Evolutionary conservation across 2,888 invertebrate species (phyloP).

Genomic region (Drosophila longiperda): DNA sequence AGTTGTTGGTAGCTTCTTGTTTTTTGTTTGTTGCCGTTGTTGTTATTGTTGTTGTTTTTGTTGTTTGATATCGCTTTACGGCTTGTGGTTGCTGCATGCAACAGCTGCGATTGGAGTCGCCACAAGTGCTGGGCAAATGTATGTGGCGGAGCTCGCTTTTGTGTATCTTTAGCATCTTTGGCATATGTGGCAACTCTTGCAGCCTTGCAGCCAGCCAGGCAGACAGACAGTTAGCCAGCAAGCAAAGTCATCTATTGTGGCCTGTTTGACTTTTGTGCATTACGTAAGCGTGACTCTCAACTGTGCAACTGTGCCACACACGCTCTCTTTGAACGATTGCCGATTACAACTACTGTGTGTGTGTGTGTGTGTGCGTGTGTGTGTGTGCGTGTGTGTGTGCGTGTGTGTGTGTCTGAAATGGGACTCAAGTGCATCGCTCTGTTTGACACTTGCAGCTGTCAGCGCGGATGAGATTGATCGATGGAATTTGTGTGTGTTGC

Average conservation of each 20-base stretch:
- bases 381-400: constrained; percentile 12
- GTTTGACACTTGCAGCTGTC: constrained; percentile 78
- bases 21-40: neutral
- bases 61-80: constrained; percentile 52
- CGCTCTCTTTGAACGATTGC: constrained; percentile 43
- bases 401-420: constrained; percentile 16
- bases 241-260: constrained; percentile 47
- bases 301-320: constrained; percentile 66
- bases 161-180: constrained; percentile 43
- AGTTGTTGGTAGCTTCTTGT: constrained; percentile 26
- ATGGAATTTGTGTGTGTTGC: constrained; percentile 29
- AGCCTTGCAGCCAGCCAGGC: constrained; percentile 13
- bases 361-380: constrained; percentile 18
- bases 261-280: constrained; percentile 73
- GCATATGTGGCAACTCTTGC: constrained; percentile 62
- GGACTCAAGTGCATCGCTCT: constrained; percentile 71
- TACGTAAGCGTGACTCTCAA: constrained; percentile 62
- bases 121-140: constrained; percentile 59
- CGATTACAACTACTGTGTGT: constrained; percentile 28
- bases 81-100: constrained; percentile 49
- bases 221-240: neutral
- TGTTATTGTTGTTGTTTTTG: constrained; percentile 12
- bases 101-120: constrained; percentile 46
- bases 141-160: constrained; percentile 9
- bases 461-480: constrained; percentile 72